phyloP scores from a whole-genome alignment of 2,113 vertebrate species.

The Paedocypris sp. region DNA sequence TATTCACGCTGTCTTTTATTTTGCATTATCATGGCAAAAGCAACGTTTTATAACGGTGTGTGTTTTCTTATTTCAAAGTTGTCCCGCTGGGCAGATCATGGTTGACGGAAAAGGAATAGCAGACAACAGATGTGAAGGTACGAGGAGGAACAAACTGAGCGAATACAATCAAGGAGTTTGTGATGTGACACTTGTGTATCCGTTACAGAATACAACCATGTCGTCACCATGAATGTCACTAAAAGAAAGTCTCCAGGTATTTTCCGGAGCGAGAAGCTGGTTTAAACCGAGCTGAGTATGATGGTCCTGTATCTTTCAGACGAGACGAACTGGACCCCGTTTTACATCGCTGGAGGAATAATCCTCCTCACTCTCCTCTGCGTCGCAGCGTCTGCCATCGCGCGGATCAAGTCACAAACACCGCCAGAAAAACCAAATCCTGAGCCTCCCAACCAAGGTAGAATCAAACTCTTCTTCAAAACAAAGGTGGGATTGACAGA shows the following conservation, averaged over 20 bases:
- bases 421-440: not conserved
- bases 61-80: slow-evolving; percentile 36
- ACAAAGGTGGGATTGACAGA: not conserved
- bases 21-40: too few species aligned
- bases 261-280: too few species aligned
- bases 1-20: too few species aligned
- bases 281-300: too few species aligned
- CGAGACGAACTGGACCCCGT: not conserved
- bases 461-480: not conserved
- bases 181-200: not conserved
- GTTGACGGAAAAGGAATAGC: slow-evolving; percentile 26
- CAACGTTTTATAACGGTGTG: too few species aligned
- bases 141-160: too few species aligned
- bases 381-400: not conserved
- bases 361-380: not conserved
- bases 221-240: too few species aligned
- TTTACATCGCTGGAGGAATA: not conserved
- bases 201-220: not conserved
- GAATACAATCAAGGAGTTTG: too few species aligned
- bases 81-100: slow-evolving; percentile 23
- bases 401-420: not conserved
- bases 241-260: too few species aligned
- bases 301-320: not conserved
- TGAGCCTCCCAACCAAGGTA: not conserved
- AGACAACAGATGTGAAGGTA: slow-evolving; percentile 51